Percentiles rank a stretch among this genome's conserved stretches.
Conservation (phyloP, 2,113 vertebrate species). For the Equus przewalskii region DNA sequence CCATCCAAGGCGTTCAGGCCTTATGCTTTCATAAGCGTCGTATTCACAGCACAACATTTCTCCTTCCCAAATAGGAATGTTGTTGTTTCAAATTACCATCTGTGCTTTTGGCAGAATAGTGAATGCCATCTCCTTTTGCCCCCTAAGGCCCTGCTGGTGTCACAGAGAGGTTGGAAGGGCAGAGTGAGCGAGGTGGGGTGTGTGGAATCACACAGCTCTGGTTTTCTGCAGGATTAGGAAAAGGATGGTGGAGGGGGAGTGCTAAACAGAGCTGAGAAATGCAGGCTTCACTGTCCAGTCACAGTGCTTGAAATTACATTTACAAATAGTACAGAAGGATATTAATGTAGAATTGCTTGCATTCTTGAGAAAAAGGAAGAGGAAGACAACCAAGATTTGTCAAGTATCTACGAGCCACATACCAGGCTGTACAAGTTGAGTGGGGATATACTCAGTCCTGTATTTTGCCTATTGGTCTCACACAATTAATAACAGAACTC, state of each 20-base stretch:
- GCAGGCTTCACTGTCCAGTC: too few species aligned
- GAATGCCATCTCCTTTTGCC: slow-evolving; percentile 55
- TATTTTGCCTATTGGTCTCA: neutral
- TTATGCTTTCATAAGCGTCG: slow-evolving; percentile 70
- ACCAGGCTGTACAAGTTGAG: neutral
- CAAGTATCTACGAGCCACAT: neutral
- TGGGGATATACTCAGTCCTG: neutral
- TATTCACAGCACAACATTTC: slow-evolving; percentile 63
- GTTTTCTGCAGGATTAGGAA: neutral
- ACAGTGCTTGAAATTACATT: neutral
- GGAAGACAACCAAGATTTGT: neutral
- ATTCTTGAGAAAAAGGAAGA: slow-evolving; percentile 32
- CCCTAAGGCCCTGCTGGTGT: neutral
- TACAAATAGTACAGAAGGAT: neutral
- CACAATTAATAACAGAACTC: neutral
- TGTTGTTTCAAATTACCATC: slow-evolving; percentile 66
- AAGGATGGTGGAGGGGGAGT: neutral
- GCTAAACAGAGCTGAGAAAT: neutral
- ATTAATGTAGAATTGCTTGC: neutral
- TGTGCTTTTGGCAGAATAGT: slow-evolving; percentile 53
- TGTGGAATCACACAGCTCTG: neutral
- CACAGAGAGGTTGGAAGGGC: neutral
- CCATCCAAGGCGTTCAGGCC: slow-evolving; percentile 71
- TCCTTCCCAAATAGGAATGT: slow-evolving; percentile 58
- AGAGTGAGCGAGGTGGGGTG: neutral